These are phyloP conservation scores for Dinomys branickii DNA, from an alignment of 2,113 vertebrate species.

Conservation along the genomic window DNA sequence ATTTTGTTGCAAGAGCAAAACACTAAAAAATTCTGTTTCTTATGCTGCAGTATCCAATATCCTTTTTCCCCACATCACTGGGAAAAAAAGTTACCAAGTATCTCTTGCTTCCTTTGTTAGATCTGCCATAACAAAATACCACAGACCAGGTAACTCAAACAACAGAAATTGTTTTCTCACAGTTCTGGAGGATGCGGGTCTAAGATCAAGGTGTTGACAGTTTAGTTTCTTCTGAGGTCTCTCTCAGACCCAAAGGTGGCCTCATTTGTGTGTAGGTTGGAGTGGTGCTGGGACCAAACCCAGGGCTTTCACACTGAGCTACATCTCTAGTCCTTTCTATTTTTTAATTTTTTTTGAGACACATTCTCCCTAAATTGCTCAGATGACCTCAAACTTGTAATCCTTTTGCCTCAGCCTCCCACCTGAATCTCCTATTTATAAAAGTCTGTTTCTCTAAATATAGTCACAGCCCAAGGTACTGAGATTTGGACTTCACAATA, in stretches of 20 bases:
- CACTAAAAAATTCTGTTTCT: background rate
- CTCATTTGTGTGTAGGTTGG: background rate
- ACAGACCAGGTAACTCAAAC: background rate
- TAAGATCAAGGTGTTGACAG: background rate
- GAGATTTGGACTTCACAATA: background rate
- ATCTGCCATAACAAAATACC: background rate
- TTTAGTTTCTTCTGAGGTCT: background rate
- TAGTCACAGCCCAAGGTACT: background rate
- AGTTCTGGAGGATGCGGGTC: background rate
- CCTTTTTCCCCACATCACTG: background rate
- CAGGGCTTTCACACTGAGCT: background rate
- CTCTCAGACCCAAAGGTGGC: background rate
- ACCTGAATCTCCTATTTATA: background rate
- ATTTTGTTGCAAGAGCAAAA: background rate
- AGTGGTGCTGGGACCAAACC: background rate
- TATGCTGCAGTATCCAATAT: background rate
- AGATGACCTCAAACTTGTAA: background rate
- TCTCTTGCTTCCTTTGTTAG: background rate
- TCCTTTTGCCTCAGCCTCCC: background rate
- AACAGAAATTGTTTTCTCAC: background rate
- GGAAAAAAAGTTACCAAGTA: background rate
- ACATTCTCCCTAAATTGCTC: background rate
- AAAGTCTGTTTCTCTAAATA: background rate
- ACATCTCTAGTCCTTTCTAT: background rate
- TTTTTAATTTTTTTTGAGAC: background rate